Evolutionary conservation across 2,888 invertebrate species (phyloP), one percentile per base, ranked within the genome.

Genomic region (Latrodectus elegans): DNA sequence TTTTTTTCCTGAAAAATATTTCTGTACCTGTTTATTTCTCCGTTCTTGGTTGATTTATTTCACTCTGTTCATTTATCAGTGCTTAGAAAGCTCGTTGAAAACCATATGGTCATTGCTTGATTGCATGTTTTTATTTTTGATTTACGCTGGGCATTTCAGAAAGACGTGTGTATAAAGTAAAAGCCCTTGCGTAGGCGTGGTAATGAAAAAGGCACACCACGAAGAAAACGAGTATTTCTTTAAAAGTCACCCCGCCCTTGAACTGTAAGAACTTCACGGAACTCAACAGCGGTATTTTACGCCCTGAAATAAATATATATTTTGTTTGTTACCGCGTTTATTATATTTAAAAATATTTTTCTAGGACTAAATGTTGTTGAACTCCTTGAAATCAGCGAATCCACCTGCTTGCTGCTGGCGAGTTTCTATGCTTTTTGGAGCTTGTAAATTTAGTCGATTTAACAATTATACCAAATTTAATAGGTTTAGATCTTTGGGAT

Each of bases 161-260:
- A 71, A 65, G 71, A 38, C 38, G 26, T 86, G 76, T 86, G 64
- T 81, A 72, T 76, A 72, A 81, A 77, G 72, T 71, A 80, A 38
- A 70, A 64, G 17, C 72, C 65, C 49, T 67, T 81, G 86, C 86
- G 86, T 87, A 87, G 86, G 86, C 68, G 86, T 81, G 86, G 84
- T 49, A 65, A 51, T 67, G n/a, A 75, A 70, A 38, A 85, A 77
- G 65, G 79, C 85, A 74, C 70, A 68, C 85, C 49, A 49, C 22
- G 60, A 52, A 49, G n/a, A 74, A 85, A 81, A 85, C 79, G 81
- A 38, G 81, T 77, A 72, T 79, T 85, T 79, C 76, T 76, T 87
- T 87, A 26, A 26, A 70, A 53, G 38, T n/a, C 77, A 81, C 81
- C 86, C 86, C 86, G 76, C 81, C 86, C 86, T 73, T 87, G 76